Conservation (phyloP, 2,888 invertebrate genomes). For the Ariolimax columbianus region DNA sequence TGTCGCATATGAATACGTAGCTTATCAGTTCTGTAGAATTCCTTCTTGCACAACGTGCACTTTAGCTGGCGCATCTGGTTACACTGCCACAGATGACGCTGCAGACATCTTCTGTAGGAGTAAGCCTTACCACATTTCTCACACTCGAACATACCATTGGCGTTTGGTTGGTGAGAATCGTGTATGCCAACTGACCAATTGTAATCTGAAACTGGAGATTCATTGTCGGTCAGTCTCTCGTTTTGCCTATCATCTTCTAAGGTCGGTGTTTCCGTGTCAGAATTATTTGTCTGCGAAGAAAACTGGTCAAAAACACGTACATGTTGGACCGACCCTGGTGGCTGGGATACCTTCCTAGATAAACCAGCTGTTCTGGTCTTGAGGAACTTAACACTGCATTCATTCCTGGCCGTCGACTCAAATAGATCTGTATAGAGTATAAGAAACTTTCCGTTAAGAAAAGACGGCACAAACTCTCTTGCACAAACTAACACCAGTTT, state of each 20-base stretch:
- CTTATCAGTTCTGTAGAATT: constrained; percentile 37
- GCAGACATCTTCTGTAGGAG: constrained; percentile 30
- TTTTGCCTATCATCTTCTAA: neutral
- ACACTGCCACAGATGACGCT: constrained; percentile 45
- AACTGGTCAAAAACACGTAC: neutral
- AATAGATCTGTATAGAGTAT: constrained; percentile 26
- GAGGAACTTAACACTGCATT: neutral
- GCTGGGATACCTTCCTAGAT: neutral
- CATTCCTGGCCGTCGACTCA: neutral
- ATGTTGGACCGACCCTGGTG: neutral
- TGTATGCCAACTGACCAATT: neutral
- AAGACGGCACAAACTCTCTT: neutral
- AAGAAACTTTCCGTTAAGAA: constrained; percentile 19
- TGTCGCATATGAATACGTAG: constrained; percentile 29
- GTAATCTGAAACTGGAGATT: neutral
- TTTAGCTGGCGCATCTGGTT: constrained; percentile 16
- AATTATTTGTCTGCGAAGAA: neutral
- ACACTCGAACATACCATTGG: constrained; percentile 37
- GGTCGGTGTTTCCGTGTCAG: neutral
- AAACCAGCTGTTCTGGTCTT: neutral
- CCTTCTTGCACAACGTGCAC: constrained; percentile 28
- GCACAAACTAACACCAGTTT: neutral
- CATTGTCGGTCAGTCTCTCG: neutral
- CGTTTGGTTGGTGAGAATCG: constrained; percentile 3
- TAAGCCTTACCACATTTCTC: constrained; percentile 44